Evolutionary conservation across 2,797 vertebrate species (phyloP).

Genomic region (Pelochelys cantorii): DNA sequence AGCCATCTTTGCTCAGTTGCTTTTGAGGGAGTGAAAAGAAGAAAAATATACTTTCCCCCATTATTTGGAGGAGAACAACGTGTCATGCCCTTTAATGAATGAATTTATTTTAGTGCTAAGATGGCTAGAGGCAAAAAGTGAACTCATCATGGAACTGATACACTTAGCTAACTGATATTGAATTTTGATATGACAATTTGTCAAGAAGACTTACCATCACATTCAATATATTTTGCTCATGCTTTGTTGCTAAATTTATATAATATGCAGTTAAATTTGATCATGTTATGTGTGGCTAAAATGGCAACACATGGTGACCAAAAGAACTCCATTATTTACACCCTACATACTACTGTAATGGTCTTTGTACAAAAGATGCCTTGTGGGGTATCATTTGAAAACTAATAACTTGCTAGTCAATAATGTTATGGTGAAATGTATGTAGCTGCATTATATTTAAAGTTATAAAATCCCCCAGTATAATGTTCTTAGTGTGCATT

Average conservation of each 20-base stretch:
- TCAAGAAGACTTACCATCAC: no score
- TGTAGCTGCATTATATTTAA: not conserved
- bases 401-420: not conserved
- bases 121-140: no score
- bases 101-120: no score
- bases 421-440: not conserved
- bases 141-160: no score
- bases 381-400: not conserved
- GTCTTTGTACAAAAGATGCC: not conserved
- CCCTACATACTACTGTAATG: not conserved
- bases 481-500: not conserved
- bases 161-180: no score
- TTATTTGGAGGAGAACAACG: no score
- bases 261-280: not conserved
- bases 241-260: not conserved
- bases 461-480: not conserved
- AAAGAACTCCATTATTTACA: not conserved
- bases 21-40: no score
- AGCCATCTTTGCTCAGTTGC: no score
- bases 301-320: not conserved
- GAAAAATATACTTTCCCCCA: no score
- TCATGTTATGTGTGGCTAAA: not conserved
- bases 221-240: not conserved
- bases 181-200: not conserved
- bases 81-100: no score